Evolutionary conservation across 1,140 invertebrate genomes (phyloP).

Genomic region (Pseudoatta argentina): DNA sequence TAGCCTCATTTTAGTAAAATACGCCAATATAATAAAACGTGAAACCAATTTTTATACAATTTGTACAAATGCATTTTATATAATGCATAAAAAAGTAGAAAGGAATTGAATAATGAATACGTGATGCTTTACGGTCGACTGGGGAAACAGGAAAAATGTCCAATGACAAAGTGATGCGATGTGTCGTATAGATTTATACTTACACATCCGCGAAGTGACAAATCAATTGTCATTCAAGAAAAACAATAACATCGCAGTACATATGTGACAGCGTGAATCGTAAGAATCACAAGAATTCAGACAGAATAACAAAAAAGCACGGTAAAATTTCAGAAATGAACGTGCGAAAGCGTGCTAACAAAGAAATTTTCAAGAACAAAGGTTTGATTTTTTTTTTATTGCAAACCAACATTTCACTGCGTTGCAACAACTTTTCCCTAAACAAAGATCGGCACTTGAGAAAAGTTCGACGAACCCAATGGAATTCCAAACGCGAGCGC

Average conservation of each 20-base stretch:
- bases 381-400: background rate
- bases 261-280: background rate
- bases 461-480: slow-evolving; percentile 56
- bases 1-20: background rate
- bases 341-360: background rate
- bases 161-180: background rate
- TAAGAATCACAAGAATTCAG: slow-evolving; percentile 7
- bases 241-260: slow-evolving; percentile 8
- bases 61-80: background rate
- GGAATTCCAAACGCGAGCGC: slow-evolving; percentile 56
- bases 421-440: slow-evolving; percentile 11
- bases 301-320: background rate
- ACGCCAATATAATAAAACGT: background rate
- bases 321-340: slow-evolving; percentile 18
- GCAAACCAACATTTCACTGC: background rate
- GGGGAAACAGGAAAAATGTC: background rate
- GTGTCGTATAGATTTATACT: background rate
- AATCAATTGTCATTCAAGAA: background rate
- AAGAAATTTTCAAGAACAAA: slow-evolving; percentile 1
- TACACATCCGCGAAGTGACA: background rate
- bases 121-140: background rate
- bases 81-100: background rate
- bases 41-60: background rate
- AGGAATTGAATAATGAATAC: background rate
- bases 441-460: slow-evolving; percentile 23